These are phyloP conservation scores for Orchesella flavescens DNA, from an alignment of 2,888 invertebrate genomes.

Conservation along the genomic window DNA sequence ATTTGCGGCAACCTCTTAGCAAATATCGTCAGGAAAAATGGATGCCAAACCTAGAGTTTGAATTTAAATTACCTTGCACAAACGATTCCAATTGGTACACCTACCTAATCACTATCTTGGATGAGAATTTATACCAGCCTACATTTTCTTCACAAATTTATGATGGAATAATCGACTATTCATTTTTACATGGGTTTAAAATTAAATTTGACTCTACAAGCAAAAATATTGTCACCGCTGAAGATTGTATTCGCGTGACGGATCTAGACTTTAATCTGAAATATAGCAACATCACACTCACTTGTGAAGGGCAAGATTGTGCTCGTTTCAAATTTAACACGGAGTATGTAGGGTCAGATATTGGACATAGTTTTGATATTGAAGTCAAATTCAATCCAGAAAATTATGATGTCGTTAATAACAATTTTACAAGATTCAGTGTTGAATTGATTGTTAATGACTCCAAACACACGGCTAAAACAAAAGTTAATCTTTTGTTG, in stretches of 20 bases:
- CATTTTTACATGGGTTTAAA: background rate
- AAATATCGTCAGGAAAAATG: slow-evolving; percentile 40
- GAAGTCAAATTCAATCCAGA: background rate
- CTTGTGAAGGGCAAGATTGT: slow-evolving; percentile 34
- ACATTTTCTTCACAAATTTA: slow-evolving; percentile 21
- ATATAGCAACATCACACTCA: slow-evolving; percentile 26
- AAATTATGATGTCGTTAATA: background rate
- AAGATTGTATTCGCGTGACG: slow-evolving; percentile 25
- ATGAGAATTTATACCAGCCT: slow-evolving; percentile 59
- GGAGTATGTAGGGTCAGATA: background rate
- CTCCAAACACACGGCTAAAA: background rate
- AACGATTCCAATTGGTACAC: slow-evolving; percentile 28
- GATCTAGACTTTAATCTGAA: slow-evolving; percentile 60
- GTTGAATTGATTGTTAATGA: slow-evolving; percentile 41
- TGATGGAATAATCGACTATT: background rate
- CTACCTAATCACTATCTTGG: slow-evolving; percentile 57
- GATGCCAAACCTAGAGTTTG: slow-evolving; percentile 53
- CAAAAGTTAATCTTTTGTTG: slow-evolving; percentile 14
- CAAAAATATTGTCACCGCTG: background rate
- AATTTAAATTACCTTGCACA: slow-evolving; percentile 40
- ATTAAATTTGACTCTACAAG: slow-evolving; percentile 2
- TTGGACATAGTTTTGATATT: slow-evolving; percentile 35
- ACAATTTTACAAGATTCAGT: background rate
- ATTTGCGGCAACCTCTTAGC: slow-evolving; percentile 18
- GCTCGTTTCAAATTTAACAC: slow-evolving; percentile 20